A percentile compares a stretch with the other conserved stretches of the same genome.
phyloP scores from a whole-genome alignment of 2,113 vertebrate genomes.

The Ceyx margarethae region DNA sequence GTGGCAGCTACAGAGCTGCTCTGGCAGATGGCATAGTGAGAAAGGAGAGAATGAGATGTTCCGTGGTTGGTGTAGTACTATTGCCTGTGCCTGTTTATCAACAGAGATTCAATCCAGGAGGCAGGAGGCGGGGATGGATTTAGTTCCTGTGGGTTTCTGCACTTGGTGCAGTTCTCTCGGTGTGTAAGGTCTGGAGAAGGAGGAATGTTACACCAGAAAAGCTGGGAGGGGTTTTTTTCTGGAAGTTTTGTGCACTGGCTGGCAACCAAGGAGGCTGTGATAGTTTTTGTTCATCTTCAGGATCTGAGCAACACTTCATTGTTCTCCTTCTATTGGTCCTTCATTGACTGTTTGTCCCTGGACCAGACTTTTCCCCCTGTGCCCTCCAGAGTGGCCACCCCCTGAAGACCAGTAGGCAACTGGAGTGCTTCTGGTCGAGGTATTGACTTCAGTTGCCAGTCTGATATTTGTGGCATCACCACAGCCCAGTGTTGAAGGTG shows the following conservation, averaged over 20 bases:
- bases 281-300: neutral
- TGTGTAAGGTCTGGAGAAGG: neutral
- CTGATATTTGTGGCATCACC: neutral
- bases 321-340: neutral
- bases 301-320: fast-evolving
- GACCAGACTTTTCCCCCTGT: fast-evolving
- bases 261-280: neutral
- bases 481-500: neutral
- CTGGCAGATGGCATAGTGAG: conserved; percentile 32
- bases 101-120: conserved; percentile 24
- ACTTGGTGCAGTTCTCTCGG: neutral
- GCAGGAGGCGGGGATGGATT: conserved; percentile 14
- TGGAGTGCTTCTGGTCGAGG: fast-evolving
- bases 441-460: neutral
- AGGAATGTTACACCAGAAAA: neutral
- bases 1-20: neutral
- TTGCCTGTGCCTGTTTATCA: conserved; percentile 10
- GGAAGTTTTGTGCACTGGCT: neutral
- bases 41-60: neutral
- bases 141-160: neutral
- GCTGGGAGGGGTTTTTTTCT: neutral
- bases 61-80: neutral
- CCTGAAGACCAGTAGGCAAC: fast-evolving
- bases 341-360: neutral
- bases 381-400: fast-evolving